Evolutionary conservation across 2,113 vertebrate genomes (phyloP), one percentile per base, ranked within the genome.

Genomic region (Entelurus aequoreus): DNA sequence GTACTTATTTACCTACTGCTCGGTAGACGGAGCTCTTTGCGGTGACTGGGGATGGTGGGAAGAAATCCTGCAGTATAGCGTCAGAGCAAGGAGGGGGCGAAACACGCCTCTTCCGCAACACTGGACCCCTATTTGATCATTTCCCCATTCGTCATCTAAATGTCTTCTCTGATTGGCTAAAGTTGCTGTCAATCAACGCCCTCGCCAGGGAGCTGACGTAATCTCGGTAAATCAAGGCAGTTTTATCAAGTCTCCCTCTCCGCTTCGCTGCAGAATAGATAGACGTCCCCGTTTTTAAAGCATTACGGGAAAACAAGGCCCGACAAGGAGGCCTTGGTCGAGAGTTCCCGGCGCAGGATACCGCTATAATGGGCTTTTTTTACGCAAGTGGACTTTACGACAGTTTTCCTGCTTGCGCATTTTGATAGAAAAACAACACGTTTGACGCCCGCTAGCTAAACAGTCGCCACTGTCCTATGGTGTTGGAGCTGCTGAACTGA

Each of bases 11-110:
- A 14, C n/a, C 28, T 28, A n/a, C 5, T 8, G 3, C n/a, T 44
- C 74, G 74, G 75, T 75, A 84, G 86, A 48, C 11, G 86, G 84
- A 87, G 79, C 66, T 68, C 40, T 80, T 60, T 59, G 48, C 62
- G 65, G 60, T 70, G 68, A 63, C 73, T 64, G 77, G 75, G 77
- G 81, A 83, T 68, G 62, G 72, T 75, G 68, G 76, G 69, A 40
- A 84, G 87, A 88, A 86, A 86, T 89, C 90, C 91, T 90, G 90
- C 90, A 92, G 87, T 90, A 83, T 87, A 84, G 81, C 90, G 91
- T 92, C 90, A 92, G 83, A 61, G 5, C n/a, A 15, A 9, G 12
- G 44, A 47, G 38, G 54, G 64, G 28, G 28, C 28, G 66, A 66
- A 63, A 57, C 56, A 62, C 62, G 47, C 19, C 48, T 14, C 66